Conservation (phyloP, 2,113 vertebrate species). For the Channa argus region DNA sequence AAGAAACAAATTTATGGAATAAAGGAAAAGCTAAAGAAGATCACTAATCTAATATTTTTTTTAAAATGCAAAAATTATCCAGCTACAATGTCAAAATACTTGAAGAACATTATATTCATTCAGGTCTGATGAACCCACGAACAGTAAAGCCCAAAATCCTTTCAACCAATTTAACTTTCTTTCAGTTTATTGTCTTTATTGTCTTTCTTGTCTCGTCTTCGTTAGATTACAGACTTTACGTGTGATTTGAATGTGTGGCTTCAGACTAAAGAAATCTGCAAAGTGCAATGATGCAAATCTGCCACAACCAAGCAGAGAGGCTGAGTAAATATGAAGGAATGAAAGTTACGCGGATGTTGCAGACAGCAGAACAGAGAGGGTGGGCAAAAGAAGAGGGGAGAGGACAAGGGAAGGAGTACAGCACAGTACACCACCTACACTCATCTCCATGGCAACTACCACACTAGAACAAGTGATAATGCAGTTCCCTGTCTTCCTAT, state of each 20-base stretch:
- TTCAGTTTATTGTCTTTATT: background rate
- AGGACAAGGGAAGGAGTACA: conserved; percentile 73
- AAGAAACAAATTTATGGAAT: conserved; percentile 8
- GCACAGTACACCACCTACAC: conserved; percentile 82
- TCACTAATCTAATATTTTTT: no score
- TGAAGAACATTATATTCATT: background rate
- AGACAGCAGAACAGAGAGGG: conserved; percentile 70
- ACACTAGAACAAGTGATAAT: conserved; percentile 77
- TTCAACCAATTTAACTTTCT: background rate
- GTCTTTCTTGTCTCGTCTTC: no score
- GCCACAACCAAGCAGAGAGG: background rate
- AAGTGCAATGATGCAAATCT: background rate
- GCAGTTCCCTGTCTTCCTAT: conserved; percentile 70
- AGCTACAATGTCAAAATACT: background rate
- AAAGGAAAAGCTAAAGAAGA: background rate
- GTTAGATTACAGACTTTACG: background rate
- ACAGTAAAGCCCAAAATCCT: background rate
- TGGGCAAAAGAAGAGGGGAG: conserved; percentile 64
- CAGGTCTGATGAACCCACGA: background rate
- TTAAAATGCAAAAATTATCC: no score
- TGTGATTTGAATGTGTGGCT: background rate
- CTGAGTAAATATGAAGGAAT: conserved; percentile 44
- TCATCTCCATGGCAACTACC: conserved; percentile 81
- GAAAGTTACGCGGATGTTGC: conserved; percentile 70
- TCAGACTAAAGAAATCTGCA: background rate